Conservation (phyloP, 2,888 invertebrate genomes). For the Dinocampus coccinellae region DNA sequence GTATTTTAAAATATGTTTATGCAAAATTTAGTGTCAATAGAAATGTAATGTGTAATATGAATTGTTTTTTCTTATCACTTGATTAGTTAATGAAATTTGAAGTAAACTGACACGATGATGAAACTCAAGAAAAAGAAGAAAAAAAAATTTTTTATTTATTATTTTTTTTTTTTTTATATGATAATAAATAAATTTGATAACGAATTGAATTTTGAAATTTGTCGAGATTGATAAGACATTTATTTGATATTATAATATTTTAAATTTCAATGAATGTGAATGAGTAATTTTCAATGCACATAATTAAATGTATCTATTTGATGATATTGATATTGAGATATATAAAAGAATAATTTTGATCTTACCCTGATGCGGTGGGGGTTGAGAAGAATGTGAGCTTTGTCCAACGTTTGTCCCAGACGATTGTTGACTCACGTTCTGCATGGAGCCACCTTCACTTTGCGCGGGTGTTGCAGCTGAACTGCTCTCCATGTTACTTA, state of each 20-base stretch:
- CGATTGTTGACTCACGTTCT: slow-evolving; percentile 62
- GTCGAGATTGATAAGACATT: not conserved
- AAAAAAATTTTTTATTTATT: not conserved
- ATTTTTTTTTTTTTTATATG: no score
- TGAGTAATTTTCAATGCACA: not conserved
- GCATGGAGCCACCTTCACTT: slow-evolving; percentile 59
- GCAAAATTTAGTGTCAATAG: not conserved
- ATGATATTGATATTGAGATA: not conserved
- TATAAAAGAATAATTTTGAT: slow-evolving; percentile 13
- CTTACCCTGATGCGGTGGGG: slow-evolving; percentile 64
- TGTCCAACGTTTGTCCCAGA: slow-evolving; percentile 56
- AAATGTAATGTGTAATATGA: not conserved
- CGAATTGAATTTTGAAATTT: not conserved
- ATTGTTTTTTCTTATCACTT: not conserved
- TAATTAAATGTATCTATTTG: not conserved
- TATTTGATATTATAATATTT: not conserved
- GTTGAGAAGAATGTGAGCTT: slow-evolving; percentile 59
- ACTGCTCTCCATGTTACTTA: slow-evolving; percentile 66
- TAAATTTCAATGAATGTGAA: not conserved
- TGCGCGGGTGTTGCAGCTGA: slow-evolving; percentile 61
- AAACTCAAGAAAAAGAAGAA: not conserved
- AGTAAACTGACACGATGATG: not conserved
- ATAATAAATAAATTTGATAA: not conserved
- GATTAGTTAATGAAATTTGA: not conserved
- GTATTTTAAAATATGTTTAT: not conserved